Evolutionary conservation across 1,140 invertebrate genomes (phyloP), one percentile per base, ranked within the genome.

Genomic region (Pinna nobilis): DNA sequence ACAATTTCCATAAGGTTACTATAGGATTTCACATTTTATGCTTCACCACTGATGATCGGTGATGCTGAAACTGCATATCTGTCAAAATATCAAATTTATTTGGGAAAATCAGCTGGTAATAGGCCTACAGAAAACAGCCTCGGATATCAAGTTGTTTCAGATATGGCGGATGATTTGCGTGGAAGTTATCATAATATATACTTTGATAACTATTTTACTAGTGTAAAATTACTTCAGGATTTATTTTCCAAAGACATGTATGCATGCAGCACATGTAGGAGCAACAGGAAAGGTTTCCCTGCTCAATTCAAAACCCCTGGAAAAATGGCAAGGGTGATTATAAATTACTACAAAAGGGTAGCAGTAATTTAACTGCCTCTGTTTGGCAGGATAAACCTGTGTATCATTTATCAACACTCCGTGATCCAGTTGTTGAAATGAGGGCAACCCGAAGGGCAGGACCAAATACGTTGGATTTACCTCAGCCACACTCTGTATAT

Each of bases 1-100:
- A n/a, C n/a, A n/a, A n/a, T n/a, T n/a, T n/a, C n/a, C n/a, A n/a
- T n/a, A n/a, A n/a, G n/a, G n/a, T n/a, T n/a, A n/a, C n/a, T n/a
- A n/a, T n/a, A n/a, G n/a, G n/a, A n/a, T n/a, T n/a, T n/a, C n/a
- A n/a, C n/a, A n/a, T n/a, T n/a, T n/a, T n/a, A n/a, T n/a, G n/a
- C n/a, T n/a, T n/a, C n/a, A n/a, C n/a, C n/a, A n/a, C n/a, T n/a
- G 70, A 66, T 65, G 44, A 7, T 64, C 1, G 74, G 71, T 37
- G 77, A 82, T 51, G 35, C 74, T 1, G 25, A 35, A 7, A 78
- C 37, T 28, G 78, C 65, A 15, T 80, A 73, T 67, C 37, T 70
- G 25, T 47, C 20, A 11, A 53, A 72, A 35, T 70, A 68, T 51
- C 23, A 78, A 1, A 50, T 74, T 15, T 80, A 80, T 32, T 32